Conservation (phyloP, 2,888 invertebrate genomes). For the Euphydryas editha region DNA sequence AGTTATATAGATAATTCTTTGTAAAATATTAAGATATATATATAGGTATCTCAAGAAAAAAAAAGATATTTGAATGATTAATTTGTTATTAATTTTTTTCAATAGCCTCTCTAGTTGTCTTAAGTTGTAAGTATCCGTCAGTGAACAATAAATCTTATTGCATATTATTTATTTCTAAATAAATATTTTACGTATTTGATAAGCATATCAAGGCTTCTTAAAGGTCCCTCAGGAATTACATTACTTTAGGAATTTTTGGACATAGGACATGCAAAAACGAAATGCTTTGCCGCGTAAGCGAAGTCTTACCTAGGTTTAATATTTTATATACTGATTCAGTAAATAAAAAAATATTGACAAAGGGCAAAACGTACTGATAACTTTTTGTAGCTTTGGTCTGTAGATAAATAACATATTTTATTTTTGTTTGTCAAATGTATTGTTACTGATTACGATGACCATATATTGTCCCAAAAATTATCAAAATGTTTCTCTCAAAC, state of each 20-base stretch:
- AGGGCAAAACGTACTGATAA: constrained; percentile 11
- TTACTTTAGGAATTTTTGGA: too few species aligned
- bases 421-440: constrained; percentile 7
- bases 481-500: not conserved
- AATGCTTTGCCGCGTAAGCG: not conserved
- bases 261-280: not conserved
- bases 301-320: not conserved
- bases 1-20: constrained; percentile 17
- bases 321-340: not conserved
- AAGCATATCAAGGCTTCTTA: not conserved
- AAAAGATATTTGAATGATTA: too few species aligned
- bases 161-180: not conserved
- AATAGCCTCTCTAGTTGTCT: too few species aligned
- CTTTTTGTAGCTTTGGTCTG: constrained; percentile 21
- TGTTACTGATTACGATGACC: not conserved
- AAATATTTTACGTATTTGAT: not conserved
- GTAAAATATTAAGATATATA: not conserved
- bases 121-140: too few species aligned
- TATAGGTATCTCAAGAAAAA: too few species aligned
- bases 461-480: not conserved
- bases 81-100: too few species aligned
- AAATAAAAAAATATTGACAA: constrained; percentile 8
- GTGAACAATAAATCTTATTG: not conserved
- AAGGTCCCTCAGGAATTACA: too few species aligned
- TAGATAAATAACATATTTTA: constrained; percentile 13